Conservation (phyloP, 1,140 invertebrate species). For the Goniozus legneri region DNA sequence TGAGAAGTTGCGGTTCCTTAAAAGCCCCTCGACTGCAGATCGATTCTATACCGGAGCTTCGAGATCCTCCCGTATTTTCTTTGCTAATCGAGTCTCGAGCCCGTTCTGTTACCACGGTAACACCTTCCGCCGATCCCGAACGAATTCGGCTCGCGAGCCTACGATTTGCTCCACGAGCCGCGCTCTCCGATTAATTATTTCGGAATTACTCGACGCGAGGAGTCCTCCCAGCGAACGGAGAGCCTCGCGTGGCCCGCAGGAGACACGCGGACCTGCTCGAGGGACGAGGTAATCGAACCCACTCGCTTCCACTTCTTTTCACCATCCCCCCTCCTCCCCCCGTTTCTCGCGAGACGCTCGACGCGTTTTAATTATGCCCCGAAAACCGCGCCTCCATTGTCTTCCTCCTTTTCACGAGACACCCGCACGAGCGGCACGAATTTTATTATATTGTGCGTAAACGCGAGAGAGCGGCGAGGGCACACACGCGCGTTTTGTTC, state of each 20-base stretch:
- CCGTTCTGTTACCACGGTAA: constrained; percentile 39
- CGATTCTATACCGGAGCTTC: constrained; percentile 33
- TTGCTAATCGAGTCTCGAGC: constrained; percentile 45
- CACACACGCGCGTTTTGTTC: constrained; percentile 25
- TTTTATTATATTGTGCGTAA: no score
- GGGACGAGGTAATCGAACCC: constrained; percentile 34
- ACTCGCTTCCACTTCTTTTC: not conserved
- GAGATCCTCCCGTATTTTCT: constrained; percentile 42
- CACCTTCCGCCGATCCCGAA: constrained; percentile 22
- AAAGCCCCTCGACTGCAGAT: constrained; percentile 41
- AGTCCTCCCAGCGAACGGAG: constrained; percentile 1
- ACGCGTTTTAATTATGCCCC: constrained; percentile 48
- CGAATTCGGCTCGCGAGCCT: constrained; percentile 17
- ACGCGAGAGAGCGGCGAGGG: no score
- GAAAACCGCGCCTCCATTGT: constrained; percentile 34
- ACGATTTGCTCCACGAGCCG: constrained; percentile 7
- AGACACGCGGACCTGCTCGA: constrained; percentile 13
- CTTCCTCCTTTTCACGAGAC: constrained; percentile 28
- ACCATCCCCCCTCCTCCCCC: constrained; percentile 17
- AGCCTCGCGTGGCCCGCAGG: no score
- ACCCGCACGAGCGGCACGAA: constrained; percentile 29
- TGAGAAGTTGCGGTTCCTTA: constrained; percentile 38
- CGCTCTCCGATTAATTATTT: constrained; percentile 4
- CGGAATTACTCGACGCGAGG: constrained; percentile 7
- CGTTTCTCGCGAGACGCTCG: constrained; percentile 31